Base-by-base conservation (phyloP, 2,888 invertebrate genomes). In the Dendrolimus houi region DNA sequence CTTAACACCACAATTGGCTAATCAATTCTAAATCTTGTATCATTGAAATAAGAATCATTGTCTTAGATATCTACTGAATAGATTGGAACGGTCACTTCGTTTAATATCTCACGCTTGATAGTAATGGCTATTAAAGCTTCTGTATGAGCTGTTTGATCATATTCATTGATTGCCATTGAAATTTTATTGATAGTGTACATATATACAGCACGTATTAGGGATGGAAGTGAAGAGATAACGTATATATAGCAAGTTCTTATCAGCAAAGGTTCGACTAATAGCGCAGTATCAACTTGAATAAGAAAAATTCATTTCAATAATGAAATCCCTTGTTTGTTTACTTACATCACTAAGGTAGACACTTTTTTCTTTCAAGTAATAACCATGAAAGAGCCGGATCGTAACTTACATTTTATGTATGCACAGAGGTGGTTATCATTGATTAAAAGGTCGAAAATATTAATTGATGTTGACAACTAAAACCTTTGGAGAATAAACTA, bases 21-120 rank as follows among this genome's bases (percentile, higher is more conserved):
- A 60, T 56, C 61, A 52, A 70, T 62, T 63, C 59, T 66, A 58
- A 61, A 56, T 61, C 69, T 69, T 72, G 67, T 55, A 41, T 8
- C 54, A n/a, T 54, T 53, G 57, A 54, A 56, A 67, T 70, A 74
- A 66, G 67, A 64, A 42, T 40, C 55, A 54, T 52, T 54, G 54
- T 10, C 40, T 42, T 52, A 40, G 47, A 56, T 54, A 53, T 42
- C 17, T 29, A 57, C 55, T 29, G 29, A 29, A 29, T 29, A 29
- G 29, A 29, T 29, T 6, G 6, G 29, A 29, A 29, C 29, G 29
- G 29, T 29, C 29, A 29, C 29, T 29, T 29, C 47, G 12, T 47
- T 47, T 47, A 47, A 47, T 47, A 12, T 47, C 47, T 47, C 47
- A 12, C 6, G 47, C 47, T 3, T 47, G 9, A 47, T 9, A 47